Evolutionary conservation across 2,113 vertebrate genomes (phyloP), one percentile per base, ranked within the genome.

Genomic region (Ptychochromis oligacanthus): DNA sequence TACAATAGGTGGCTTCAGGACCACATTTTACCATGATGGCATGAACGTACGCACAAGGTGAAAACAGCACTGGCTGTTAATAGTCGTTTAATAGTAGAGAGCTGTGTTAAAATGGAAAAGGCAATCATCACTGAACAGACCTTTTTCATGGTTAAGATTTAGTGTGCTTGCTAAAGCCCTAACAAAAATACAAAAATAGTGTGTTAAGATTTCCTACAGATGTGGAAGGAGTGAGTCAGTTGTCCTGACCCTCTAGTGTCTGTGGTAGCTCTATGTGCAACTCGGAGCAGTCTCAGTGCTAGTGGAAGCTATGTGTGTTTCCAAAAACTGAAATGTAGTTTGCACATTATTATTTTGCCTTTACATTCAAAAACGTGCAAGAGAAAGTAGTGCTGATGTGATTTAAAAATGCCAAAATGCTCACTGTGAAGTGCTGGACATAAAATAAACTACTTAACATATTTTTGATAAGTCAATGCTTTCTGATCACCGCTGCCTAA

Each of bases 161-260:
- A 83, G 31, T 65, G 31, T 38, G 57, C 82, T 75, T 11, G 24
- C 54, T 76, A 11, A 58, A 58, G 81, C 81, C 52, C 40, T 59
- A 54, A 57, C 57, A 78, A 77, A 43, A 82, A 75, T 59, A 74
- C 43, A 77, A 77, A 40, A 82, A 75, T 60, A 74, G 36, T 64
- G 54, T 77, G 57, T 61, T 78, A 57, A 85, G 62, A 77, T 87
- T 85, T 81, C 72, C 55, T 28, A 75, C 81, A 89, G 72, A 89
- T 77, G 88, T 92, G 91, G 87, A 90, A 87, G 77, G n/a, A 86
- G 77, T 92, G 92, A 91, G 82, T 91, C 91, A 92, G 81, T 76
- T 75, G 59, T 65, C 70, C 80, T 75, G 72, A 85, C 52, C 77
- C 75, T 82, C 28, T 5, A 6, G 74, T 14, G 81, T 85, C 85